Base-by-base conservation (phyloP, 2,113 vertebrate genomes). In the Colistium nudipinnis region DNA sequence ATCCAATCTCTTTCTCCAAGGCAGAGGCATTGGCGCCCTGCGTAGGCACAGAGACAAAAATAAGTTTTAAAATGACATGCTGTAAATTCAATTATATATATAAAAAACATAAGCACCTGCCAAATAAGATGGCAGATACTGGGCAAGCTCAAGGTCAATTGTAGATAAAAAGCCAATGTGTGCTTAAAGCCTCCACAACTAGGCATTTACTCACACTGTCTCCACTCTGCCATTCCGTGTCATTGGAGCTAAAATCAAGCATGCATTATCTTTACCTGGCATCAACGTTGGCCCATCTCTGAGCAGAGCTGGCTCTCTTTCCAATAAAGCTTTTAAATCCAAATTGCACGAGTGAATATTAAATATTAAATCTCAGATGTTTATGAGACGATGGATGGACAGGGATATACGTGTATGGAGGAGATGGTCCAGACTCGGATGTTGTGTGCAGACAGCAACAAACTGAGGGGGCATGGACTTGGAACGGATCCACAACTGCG, bases 11-110 rank as follows among this genome's bases (percentile, higher is more conserved):
- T 98, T 99, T 99, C 93, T 98, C 97, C 96, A 99, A 96, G 95
- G 97, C 96, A 94, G 97, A 99, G 96, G 97, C 97, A 98, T 99
- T 99, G 95, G 96, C 96, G 96, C 97, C 97, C 97, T 99, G 71
- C 41, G 78, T 84, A 76, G 13, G 20, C 20, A 76, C 28, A 74
- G 0, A 56, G 4, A 2, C 8, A 28, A 61, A 13, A 33, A 22
- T 16, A 14, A 19, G 14, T 25, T 1, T 8, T 13, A 36, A 27
- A 16, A 28, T 5, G 0, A 55, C 1, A 36, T 13, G 24, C 1
- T 36, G 12, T 14, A 27, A 25, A 0, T 31, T 36, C n/a, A 55
- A 30, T 13, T 36, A 2, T 19, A 31, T 31, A 31, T 7, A 16
- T n/a, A 24, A 4, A 25, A 1, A 62, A 64, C 5, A 9, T 7